phyloP scores from a whole-genome alignment of 2,113 vertebrate genomes.

The Talpa occidentalis region DNA sequence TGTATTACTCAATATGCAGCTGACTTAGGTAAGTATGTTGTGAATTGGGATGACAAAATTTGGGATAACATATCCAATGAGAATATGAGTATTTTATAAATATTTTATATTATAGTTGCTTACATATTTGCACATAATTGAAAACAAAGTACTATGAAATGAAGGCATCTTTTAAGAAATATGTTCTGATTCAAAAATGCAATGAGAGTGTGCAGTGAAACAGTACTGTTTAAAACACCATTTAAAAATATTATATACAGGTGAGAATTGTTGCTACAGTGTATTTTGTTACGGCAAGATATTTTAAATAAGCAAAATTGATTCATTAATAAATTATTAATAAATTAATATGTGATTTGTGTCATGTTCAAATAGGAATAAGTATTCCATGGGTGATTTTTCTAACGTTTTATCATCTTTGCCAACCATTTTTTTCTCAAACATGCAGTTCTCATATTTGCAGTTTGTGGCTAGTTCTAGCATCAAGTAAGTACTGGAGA shows the following conservation, averaged over 20 bases:
- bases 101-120: slow-evolving; percentile 41
- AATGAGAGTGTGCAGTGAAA: slow-evolving; percentile 49
- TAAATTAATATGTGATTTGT: not conserved
- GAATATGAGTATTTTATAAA: not conserved
- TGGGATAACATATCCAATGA: not conserved
- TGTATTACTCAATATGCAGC: slow-evolving; percentile 10
- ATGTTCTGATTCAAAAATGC: slow-evolving; percentile 59
- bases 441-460: not conserved
- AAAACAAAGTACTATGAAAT: slow-evolving; percentile 50
- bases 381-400: not conserved
- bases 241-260: slow-evolving; percentile 64
- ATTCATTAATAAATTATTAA: not conserved
- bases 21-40: slow-evolving; percentile 25
- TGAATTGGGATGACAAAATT: slow-evolving; percentile 12
- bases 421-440: not conserved
- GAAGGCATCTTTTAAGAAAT: slow-evolving; percentile 54
- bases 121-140: slow-evolving; percentile 66
- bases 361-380: not conserved
- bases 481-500: not conserved
- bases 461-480: not conserved
- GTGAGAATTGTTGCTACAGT: not conserved
- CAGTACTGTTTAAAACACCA: slow-evolving; percentile 42
- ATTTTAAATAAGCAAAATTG: not conserved
- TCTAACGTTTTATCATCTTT: not conserved
- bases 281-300: not conserved